These are phyloP conservation scores for Microdon myrmicae DNA, from an alignment of 2,888 invertebrate genomes.

Conservation along the genomic window DNA sequence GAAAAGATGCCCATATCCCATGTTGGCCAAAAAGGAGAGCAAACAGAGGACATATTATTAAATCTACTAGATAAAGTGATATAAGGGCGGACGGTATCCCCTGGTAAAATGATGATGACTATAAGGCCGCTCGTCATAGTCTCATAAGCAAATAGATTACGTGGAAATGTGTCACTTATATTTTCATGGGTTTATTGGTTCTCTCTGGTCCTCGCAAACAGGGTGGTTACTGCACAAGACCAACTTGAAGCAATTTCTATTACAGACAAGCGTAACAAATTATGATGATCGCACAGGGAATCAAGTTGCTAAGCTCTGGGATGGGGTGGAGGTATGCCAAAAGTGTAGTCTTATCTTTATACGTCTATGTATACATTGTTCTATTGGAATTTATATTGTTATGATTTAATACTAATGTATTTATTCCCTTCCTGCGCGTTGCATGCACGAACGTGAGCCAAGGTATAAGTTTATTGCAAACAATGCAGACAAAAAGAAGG, in stretches of 20 bases:
- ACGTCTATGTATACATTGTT: constrained; percentile 26
- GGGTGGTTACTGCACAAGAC: background rate
- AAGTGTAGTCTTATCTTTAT: constrained; percentile 25
- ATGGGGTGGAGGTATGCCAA: constrained; percentile 4
- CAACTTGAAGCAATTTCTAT: constrained; percentile 45
- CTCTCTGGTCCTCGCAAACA: background rate
- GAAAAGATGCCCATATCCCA: constrained; percentile 27
- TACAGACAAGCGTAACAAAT: constrained; percentile 52
- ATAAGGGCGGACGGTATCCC: constrained; percentile 51
- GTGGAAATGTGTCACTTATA: constrained; percentile 55
- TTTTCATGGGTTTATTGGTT: constrained; percentile 33
- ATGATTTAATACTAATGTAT: constrained; percentile 51
- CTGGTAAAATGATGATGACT: constrained; percentile 44
- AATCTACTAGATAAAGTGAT: constrained; percentile 54
- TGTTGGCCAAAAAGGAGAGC: background rate
- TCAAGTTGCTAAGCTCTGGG: constrained; percentile 16
- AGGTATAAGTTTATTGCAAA: too few relatives aligned
- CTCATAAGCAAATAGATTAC: constrained; percentile 56
- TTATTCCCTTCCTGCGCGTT: constrained; percentile 30
- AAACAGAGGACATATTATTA: constrained; percentile 52
- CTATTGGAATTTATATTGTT: constrained; percentile 49
- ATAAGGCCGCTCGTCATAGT: constrained; percentile 51
- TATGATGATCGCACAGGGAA: constrained; percentile 48
- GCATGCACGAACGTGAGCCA: background rate
- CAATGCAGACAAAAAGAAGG: too few relatives aligned